Conservation (phyloP, 2,888 invertebrate species). For the Salticus scenicus region DNA sequence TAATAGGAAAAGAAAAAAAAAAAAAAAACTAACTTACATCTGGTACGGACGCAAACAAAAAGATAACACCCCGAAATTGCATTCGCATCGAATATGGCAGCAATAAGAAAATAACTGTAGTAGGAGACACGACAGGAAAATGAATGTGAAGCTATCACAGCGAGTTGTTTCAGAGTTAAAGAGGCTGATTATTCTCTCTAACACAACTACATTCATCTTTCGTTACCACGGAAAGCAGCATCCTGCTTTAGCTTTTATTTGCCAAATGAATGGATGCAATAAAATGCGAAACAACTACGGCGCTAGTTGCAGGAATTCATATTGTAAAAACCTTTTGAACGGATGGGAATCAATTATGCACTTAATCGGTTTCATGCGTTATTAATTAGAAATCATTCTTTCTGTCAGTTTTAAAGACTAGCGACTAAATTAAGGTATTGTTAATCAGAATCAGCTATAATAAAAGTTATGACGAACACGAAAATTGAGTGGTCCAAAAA, state of each 20-base stretch:
- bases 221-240: neutral
- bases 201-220: neutral
- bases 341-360: no score
- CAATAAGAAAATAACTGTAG: no score
- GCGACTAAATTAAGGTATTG: no score
- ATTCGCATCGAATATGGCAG: neutral
- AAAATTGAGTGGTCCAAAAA: no score
- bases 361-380: no score
- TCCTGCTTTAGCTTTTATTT: neutral
- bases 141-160: neutral
- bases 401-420: no score
- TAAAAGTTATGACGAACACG: no score
- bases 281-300: neutral
- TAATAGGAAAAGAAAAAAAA: no score
- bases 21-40: neutral
- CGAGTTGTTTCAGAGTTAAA: neutral
- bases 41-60: neutral
- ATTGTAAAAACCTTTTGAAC: no score
- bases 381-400: no score
- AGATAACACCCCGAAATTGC: neutral
- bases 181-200: neutral
- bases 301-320: no score
- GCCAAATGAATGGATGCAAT: constrained; percentile 6
- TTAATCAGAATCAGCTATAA: no score
- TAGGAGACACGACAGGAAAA: neutral